phyloP scores from a whole-genome alignment of 1,140 invertebrate genomes.

The Calliopsis andreniformis region DNA sequence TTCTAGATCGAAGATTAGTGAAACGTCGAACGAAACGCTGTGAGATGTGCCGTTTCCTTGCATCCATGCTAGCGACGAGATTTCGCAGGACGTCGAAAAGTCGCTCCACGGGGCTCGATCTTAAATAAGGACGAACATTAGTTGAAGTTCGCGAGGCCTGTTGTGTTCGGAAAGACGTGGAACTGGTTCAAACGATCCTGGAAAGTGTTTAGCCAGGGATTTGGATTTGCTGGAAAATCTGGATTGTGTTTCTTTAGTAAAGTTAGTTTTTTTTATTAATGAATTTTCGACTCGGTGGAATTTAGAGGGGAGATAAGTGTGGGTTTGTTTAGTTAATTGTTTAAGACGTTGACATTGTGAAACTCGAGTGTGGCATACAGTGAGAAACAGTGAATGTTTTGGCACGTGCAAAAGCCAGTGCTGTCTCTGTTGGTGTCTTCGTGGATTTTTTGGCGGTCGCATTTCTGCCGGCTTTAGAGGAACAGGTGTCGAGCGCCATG shows the following conservation, averaged over 20 bases:
- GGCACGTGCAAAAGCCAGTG: neutral
- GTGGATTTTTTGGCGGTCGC: neutral
- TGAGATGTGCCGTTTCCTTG: constrained; percentile 41
- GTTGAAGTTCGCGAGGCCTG: too few relatives aligned
- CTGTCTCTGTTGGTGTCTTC: neutral
- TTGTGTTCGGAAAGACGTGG: neutral
- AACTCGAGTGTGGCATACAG: neutral
- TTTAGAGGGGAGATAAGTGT: neutral
- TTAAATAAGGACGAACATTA: constrained; percentile 46
- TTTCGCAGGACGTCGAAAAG: constrained; percentile 71
- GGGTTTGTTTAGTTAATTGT: neutral
- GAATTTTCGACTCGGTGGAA: neutral
- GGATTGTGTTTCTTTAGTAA: too few relatives aligned
- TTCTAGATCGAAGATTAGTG: neutral
- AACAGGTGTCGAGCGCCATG: constrained; percentile 31
- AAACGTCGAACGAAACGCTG: neutral
- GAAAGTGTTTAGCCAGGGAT: too few relatives aligned
- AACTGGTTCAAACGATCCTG: too few relatives aligned
- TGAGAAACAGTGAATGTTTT: constrained; percentile 5
- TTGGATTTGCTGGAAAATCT: too few relatives aligned
- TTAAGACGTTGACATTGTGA: constrained; percentile 11
- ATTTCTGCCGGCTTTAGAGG: constrained; percentile 12
- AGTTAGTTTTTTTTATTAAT: too few relatives aligned
- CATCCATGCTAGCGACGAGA: constrained; percentile 53
- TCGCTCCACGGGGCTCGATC: constrained; percentile 65